These are phyloP conservation scores for Folsomia manolachei DNA, from an alignment of 2,888 invertebrate genomes.

Conservation along the genomic window DNA sequence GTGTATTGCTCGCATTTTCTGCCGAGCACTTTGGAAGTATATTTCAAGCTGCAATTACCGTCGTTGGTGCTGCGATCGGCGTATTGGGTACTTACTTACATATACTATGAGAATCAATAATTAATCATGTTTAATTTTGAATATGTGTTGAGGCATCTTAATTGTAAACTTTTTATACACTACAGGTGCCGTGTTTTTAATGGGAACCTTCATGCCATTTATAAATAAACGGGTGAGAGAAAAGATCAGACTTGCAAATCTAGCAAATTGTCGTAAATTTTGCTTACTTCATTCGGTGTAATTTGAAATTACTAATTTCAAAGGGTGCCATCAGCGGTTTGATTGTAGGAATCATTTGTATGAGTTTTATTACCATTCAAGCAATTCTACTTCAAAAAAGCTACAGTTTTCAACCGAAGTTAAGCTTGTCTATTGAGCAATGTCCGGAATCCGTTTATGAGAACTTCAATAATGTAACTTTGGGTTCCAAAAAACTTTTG, in stretches of 20 bases:
- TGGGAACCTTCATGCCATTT: constrained; percentile 45
- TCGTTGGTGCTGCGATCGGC: constrained; percentile 32
- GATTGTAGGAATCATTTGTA: constrained; percentile 25
- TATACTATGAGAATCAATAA: too few relatives aligned
- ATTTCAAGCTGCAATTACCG: constrained; percentile 40
- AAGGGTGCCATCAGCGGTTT: constrained; percentile 42
- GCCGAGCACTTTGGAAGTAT: constrained; percentile 41
- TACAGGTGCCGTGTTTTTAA: constrained; percentile 40
- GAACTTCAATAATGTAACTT: neutral
- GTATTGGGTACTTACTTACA: constrained; percentile 29
- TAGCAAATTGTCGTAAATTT: neutral
- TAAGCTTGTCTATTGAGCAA: constrained; percentile 18
- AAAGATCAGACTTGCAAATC: too few relatives aligned
- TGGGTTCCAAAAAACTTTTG: neutral
- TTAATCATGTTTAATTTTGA: too few relatives aligned
- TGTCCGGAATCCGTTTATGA: constrained; percentile 8
- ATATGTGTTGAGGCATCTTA: too few relatives aligned
- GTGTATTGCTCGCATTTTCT: constrained; percentile 36
- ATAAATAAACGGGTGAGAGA: constrained; percentile 42
- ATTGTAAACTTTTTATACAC: too few relatives aligned
- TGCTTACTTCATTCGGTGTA: neutral
- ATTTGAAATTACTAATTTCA: neutral
- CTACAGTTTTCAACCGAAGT: constrained; percentile 28
- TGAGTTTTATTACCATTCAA: constrained; percentile 32
- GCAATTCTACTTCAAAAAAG: constrained; percentile 36